These are phyloP conservation scores for Phoxinus dragarum DNA, from an alignment of 2,797 vertebrate species.

Conservation along the genomic window DNA sequence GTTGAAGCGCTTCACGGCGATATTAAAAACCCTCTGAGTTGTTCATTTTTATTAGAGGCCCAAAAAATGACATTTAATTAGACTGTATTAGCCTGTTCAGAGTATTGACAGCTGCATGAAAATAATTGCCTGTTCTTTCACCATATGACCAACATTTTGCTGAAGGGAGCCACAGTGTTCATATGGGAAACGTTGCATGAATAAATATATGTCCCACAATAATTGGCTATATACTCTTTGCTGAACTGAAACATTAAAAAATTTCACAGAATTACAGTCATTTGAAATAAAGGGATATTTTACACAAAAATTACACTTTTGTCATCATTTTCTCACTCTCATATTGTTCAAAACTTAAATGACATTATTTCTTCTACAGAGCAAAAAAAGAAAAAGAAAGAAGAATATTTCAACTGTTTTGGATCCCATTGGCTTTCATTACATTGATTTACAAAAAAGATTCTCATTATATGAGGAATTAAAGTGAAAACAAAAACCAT, in stretches of 20 bases:
- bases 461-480: neutral
- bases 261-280: neutral
- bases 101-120: conserved; percentile 75
- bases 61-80: conserved; percentile 75
- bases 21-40: conserved; percentile 58
- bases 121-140: conserved; percentile 78
- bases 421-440: neutral
- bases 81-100: conserved; percentile 77
- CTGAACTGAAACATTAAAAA: conserved; percentile 25
- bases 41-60: conserved; percentile 60
- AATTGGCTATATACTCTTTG: conserved; percentile 59
- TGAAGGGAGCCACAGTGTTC: conserved; percentile 61
- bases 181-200: conserved; percentile 58
- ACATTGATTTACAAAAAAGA: too few relatives aligned
- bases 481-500: neutral
- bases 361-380: neutral
- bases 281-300: neutral
- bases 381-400: neutral
- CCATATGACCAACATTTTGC: conserved; percentile 75
- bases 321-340: neutral
- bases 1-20: conserved; percentile 57
- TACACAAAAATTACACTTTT: neutral
- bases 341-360: neutral
- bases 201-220: conserved; percentile 62
- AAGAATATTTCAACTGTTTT: neutral